Conservation (phyloP, 2,797 vertebrate genomes). For the Gallinago stenura region DNA sequence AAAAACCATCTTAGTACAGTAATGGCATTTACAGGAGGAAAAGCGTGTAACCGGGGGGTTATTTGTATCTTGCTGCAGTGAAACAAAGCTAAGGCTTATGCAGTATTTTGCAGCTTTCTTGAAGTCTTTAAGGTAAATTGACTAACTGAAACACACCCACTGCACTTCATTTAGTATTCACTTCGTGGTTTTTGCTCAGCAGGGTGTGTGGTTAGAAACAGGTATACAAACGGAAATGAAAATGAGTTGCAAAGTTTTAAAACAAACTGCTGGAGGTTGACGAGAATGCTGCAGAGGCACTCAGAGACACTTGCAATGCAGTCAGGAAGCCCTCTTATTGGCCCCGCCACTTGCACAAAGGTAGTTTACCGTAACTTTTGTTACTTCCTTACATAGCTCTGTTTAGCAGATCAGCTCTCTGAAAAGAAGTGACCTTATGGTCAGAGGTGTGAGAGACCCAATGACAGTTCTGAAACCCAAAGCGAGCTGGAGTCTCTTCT, state of each 20-base stretch:
- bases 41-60: background rate
- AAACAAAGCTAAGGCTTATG: background rate
- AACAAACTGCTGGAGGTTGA: slow-evolving; percentile 2
- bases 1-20: background rate
- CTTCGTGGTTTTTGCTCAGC: slow-evolving; percentile 41
- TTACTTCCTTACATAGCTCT: background rate
- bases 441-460: background rate
- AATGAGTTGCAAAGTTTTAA: slow-evolving; percentile 32
- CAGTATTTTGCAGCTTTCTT: background rate
- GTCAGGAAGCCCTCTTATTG: background rate
- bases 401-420: background rate
- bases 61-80: background rate
- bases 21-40: background rate
- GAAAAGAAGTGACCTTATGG: background rate
- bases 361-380: background rate
- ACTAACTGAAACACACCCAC: background rate
- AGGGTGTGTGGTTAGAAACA: slow-evolving; percentile 49
- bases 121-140: slow-evolving; percentile 10
- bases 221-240: slow-evolving; percentile 57
- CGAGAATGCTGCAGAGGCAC: background rate
- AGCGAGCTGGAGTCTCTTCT: background rate
- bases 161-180: background rate
- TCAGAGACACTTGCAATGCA: background rate
- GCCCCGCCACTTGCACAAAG: background rate
- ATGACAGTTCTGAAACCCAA: background rate